phyloP scores from a whole-genome alignment of 2,797 vertebrate species.

The Propithecus perrieri region DNA sequence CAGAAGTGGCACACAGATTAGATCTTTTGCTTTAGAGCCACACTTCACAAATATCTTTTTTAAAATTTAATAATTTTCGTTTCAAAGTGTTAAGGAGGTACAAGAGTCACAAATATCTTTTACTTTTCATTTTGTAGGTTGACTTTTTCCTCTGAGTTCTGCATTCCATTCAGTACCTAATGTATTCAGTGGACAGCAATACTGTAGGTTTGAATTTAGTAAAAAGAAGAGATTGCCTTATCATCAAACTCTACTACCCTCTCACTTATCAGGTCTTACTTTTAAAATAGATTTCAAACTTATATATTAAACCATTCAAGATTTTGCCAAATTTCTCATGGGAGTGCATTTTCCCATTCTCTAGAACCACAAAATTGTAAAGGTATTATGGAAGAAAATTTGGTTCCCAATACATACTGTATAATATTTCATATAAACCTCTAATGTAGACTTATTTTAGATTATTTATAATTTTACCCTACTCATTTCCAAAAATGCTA shows the following conservation, averaged over 20 bases:
- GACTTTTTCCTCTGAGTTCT: not conserved
- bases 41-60: not conserved
- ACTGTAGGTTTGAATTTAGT: not conserved
- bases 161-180: not conserved
- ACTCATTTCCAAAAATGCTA: conserved; percentile 53
- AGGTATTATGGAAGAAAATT: not conserved
- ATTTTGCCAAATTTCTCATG: not conserved
- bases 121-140: not conserved
- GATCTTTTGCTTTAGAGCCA: not conserved
- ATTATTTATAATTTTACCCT: conserved; percentile 51
- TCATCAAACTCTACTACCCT: not conserved
- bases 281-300: conserved; percentile 28
- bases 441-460: conserved; percentile 45
- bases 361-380: not conserved
- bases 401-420: not conserved
- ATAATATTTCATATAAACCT: not conserved
- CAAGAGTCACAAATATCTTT: not conserved
- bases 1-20: not conserved
- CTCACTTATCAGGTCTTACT: not conserved
- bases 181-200: not conserved
- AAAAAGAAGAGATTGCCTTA: not conserved
- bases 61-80: not conserved
- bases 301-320: not conserved
- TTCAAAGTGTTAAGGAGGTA: not conserved
- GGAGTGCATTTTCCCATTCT: not conserved